phyloP scores from a whole-genome alignment of 1,140 invertebrate species.

The Tetranychus cinnabarinus region DNA sequence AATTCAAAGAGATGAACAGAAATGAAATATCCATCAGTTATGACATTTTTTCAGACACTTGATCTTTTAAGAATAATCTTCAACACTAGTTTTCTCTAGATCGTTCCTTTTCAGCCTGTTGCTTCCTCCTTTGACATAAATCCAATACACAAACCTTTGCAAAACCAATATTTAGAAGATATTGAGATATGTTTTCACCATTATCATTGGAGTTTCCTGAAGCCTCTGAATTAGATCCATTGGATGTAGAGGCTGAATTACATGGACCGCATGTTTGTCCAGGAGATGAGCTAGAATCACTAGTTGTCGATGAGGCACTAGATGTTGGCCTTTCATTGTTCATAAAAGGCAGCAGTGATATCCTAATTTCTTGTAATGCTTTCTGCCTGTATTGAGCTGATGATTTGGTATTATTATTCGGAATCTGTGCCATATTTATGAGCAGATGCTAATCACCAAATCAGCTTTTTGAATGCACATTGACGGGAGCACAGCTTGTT shows the following conservation, averaged over 20 bases:
- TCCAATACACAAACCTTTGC: not conserved
- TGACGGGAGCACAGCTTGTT: not conserved
- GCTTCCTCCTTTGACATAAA: not conserved
- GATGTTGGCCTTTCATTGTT: conserved; percentile 6
- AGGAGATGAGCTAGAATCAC: conserved; percentile 18
- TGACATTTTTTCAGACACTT: not conserved
- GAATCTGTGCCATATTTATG: not conserved
- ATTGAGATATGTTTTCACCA: not conserved
- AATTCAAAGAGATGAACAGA: not conserved
- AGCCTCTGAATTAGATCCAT: not conserved
- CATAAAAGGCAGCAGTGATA: conserved; percentile 40
- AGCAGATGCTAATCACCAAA: not conserved
- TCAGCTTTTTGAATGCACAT: not conserved
- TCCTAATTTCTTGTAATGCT: conserved; percentile 60
- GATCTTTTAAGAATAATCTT: not conserved
- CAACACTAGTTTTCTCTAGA: too few relatives aligned
- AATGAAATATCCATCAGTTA: not conserved
- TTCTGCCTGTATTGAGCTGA: conserved; percentile 42
- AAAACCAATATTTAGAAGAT: not conserved
- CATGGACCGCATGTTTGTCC: not conserved
- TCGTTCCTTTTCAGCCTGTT: too few relatives aligned
- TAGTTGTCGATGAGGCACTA: conserved; percentile 26
- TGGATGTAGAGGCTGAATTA: conserved; percentile 45
- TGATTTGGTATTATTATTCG: not conserved
- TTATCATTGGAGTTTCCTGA: conserved; percentile 34